Evolutionary conservation across 2,113 vertebrate genomes (phyloP), one percentile per base, ranked within the genome.

Genomic region (Pelvicachromis taeniatus): DNA sequence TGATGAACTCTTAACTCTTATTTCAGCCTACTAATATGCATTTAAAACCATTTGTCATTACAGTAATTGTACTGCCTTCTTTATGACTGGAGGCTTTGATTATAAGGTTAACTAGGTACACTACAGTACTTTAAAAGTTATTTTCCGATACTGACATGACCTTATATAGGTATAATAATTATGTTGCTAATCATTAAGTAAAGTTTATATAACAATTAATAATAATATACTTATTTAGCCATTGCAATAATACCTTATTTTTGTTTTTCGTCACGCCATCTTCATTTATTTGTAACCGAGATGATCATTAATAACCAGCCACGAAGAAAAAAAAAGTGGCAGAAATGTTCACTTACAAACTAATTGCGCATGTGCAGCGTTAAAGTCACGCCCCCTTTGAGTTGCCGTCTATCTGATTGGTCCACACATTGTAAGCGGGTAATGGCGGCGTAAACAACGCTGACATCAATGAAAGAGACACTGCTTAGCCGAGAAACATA

Each of bases 361-460:
- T 0, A 16, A 80, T 0, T 88, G 83, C 92, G 91, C 95, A 91
- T 88, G 93, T 80, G 82, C 45, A 0, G 0, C 1, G 1, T 9
- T 3, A 33, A 31, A 29, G 53, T 19, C 59, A 59, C 89, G 50
- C 53, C 65, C 61, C n/a, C 19, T 21, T 65, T 54, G 1, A 8
- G 1, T 52, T 26, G 8, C 16, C 2, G 13, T 5, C 16, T 59
- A 29, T 91, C 85, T 91, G 89, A 93, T 93, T 92, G 89, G 95
- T 65, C 58, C 17, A 77, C 53, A 50, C 7, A 5, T 21, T 87
- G 93, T 91, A 95, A 90, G 92, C 78, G 61, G 58, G 75, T 85
- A 85, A 92, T 95, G 93, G 95, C 93, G 90, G 85, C 77, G 90
- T 93, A 93, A 94, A 94, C 90, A 95, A 93, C 78, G 54, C 2